Evolutionary conservation across 2,888 invertebrate genomes (phyloP).

Genomic region (Epinotia nisella): DNA sequence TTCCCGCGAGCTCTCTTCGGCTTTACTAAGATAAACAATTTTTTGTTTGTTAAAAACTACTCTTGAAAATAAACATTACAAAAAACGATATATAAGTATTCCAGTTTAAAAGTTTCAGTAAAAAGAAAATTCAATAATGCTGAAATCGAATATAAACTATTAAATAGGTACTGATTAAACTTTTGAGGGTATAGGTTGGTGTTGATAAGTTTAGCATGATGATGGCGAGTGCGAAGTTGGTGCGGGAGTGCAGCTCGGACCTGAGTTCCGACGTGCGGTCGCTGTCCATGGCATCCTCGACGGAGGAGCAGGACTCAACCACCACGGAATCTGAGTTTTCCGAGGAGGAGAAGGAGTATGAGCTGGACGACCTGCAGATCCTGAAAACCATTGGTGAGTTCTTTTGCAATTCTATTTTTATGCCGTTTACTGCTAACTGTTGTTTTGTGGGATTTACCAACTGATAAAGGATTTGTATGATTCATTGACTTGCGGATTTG

Average conservation of each 20-base stretch:
- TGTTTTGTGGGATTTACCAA: background rate
- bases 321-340: constrained; percentile 84
- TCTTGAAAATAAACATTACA: background rate
- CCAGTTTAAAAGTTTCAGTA: background rate
- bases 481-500: background rate
- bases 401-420: background rate
- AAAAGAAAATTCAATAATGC: constrained; percentile 19
- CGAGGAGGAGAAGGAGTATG: constrained; percentile 86
- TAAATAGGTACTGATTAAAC: constrained; percentile 8
- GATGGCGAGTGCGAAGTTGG: constrained; percentile 84
- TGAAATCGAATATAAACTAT: constrained; percentile 5
- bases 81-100: background rate
- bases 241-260: constrained; percentile 82
- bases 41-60: background rate
- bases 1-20: constrained; percentile 63
- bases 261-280: constrained; percentile 80
- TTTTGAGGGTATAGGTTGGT: constrained; percentile 9
- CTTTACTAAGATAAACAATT: constrained; percentile 44
- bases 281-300: constrained; percentile 81
- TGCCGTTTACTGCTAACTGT: background rate
- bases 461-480: background rate
- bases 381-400: constrained; percentile 94
- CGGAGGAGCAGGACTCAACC: constrained; percentile 83
- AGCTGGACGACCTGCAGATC: constrained; percentile 92
- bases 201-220: constrained; percentile 66